Percentiles rank a stretch among this genome's conserved stretches.
Conservation (phyloP, 2,113 vertebrate species). For the Hassar affinis region DNA sequence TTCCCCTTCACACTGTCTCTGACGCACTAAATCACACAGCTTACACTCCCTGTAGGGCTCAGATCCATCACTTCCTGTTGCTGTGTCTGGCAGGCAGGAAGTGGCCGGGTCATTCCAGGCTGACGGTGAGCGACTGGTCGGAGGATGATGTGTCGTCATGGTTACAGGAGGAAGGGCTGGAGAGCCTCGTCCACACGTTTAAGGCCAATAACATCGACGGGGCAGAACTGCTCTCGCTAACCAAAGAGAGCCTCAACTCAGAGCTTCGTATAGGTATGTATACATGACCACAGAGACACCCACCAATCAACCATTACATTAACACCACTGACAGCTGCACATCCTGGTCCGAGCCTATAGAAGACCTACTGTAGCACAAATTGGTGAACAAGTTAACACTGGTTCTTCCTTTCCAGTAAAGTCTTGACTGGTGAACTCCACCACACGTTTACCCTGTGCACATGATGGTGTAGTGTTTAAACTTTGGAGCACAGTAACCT, state of each 20-base stretch:
- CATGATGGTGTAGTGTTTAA: background rate
- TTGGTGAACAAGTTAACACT: too few species aligned
- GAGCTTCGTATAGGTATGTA: slow-evolving; percentile 87
- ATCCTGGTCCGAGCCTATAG: too few species aligned
- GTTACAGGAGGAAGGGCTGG: slow-evolving; percentile 81
- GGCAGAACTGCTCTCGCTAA: slow-evolving; percentile 83
- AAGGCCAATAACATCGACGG: slow-evolving; percentile 91
- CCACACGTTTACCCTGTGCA: background rate
- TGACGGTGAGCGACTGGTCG: slow-evolving; percentile 82
- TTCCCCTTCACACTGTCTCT: background rate
- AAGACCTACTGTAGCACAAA: too few species aligned
- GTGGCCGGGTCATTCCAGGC: slow-evolving; percentile 60
- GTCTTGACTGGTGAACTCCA: too few species aligned
- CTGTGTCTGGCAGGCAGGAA: slow-evolving; percentile 62
- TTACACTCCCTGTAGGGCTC: background rate
- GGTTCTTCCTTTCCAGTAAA: too few species aligned
- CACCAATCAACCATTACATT: background rate
- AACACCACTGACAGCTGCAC: too few species aligned
- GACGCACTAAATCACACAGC: slow-evolving; percentile 2
- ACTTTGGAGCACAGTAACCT: background rate
- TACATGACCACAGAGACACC: slow-evolving; percentile 58
- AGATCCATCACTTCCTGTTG: slow-evolving; percentile 49
- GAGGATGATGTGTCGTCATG: slow-evolving; percentile 89
- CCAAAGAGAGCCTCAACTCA: slow-evolving; percentile 82
- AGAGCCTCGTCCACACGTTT: slow-evolving; percentile 79